phyloP scores from a whole-genome alignment of 2,888 invertebrate species.

The Ferrisia virgata region DNA sequence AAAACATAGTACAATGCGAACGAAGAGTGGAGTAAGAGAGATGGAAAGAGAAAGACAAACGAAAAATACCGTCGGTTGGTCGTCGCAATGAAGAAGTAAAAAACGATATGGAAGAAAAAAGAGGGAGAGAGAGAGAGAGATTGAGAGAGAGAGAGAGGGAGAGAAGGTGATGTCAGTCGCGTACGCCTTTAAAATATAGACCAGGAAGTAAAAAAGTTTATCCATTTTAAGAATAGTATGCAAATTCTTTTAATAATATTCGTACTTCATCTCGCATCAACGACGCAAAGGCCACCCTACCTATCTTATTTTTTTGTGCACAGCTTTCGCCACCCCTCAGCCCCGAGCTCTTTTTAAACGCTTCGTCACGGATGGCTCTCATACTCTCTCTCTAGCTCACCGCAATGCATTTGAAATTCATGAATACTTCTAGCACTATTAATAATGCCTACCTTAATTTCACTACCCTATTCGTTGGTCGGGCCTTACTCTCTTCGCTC shows the following conservation, averaged over 20 bases:
- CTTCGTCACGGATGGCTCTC: neutral
- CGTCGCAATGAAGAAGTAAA: no score
- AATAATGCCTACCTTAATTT: constrained; percentile 46
- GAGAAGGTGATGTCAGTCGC: neutral
- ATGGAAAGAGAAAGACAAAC: neutral
- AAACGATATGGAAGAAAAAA: neutral
- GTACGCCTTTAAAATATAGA: neutral
- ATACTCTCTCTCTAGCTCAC: no score
- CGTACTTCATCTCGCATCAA: neutral
- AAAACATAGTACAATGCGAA: neutral
- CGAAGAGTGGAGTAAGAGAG: no score
- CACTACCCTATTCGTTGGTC: neutral
- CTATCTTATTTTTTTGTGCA: neutral
- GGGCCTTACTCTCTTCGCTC: neutral
- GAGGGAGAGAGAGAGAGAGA: no score
- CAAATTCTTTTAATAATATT: constrained; percentile 37
- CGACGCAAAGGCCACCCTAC: neutral
- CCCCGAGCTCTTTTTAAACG: constrained; percentile 35
- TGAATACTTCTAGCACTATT: constrained; percentile 44
- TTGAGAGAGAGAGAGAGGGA: neutral
- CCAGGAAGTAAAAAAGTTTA: constrained; percentile 25
- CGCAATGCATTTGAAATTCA: constrained; percentile 42
- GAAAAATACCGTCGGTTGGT: neutral
- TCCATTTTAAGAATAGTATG: constrained; percentile 31
- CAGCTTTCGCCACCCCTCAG: constrained; percentile 4